Base-by-base conservation (phyloP, 1,140 invertebrate genomes). In the Drosophila watanabei region DNA sequence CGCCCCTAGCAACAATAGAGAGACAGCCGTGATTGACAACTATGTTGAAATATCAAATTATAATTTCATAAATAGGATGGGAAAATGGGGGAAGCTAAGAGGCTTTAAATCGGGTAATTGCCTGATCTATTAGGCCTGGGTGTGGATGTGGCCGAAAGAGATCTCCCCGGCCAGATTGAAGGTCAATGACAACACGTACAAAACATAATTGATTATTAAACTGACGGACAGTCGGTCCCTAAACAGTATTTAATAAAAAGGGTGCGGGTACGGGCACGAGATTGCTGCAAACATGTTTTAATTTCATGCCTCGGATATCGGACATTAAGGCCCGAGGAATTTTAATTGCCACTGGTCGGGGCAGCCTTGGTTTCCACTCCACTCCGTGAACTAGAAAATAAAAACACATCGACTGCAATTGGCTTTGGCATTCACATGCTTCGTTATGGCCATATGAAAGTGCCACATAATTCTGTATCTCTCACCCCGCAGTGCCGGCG, bases 41-140 rank as follows among this genome's bases (percentile, higher is more conserved):
- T 86, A 90, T 90, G 86, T 90, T 90, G 86, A 90, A 90, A 90
- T 90, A 90, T 90, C 68, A 90, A 90, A 90, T 90, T 90, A 90
- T 82, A 69, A 87, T 78, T 90, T 80, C 75, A 82, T 79, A 89
- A 88, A 85, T 81, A 87, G 69, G 69, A 78, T 48, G 59, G 46
- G 48, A 57, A 66, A 66, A 49, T 72, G 84, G 81, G 75, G 76
- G 80, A 89, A 70, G 68, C 76, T 88, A 88, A 88, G 82, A 78
- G 75, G 84, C 84, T 88, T 87, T 87, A 80, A 83, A 83, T 87
- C 70, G 68, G 86, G 82, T 90, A 90, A 90, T 90, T 90, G 86
- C 87, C 75, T 68, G 63, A 60, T 70, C 86, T 90, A 90, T 90
- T 90, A 90, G 75, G 82, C 48, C 68, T 46, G 76, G 84, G 84